phyloP scores from a whole-genome alignment of 2,113 vertebrate genomes.

The Oreochromis spilurus region DNA sequence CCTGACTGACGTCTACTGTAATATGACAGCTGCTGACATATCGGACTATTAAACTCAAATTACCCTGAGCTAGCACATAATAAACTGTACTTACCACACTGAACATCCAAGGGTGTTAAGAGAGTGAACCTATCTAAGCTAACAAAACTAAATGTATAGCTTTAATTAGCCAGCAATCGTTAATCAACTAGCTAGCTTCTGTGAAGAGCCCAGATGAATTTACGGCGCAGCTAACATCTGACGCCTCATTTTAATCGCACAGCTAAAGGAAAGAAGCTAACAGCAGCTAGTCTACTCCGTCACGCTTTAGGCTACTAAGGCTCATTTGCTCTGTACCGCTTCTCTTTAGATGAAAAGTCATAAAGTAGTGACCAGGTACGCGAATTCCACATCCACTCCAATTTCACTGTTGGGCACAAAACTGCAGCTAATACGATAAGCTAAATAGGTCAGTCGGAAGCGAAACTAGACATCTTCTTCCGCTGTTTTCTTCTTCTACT shows the following conservation, averaged over 20 bases:
- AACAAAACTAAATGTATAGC: background rate
- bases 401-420: background rate
- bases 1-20: background rate
- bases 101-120: conserved; percentile 45
- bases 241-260: conserved; percentile 21
- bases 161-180: background rate
- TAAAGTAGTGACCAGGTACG: background rate
- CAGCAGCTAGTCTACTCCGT: background rate
- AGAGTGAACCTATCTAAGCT: background rate
- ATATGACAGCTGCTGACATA: background rate
- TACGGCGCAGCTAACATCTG: background rate
- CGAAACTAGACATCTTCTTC: conserved; percentile 37
- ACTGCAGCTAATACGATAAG: conserved; percentile 14
- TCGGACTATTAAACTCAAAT: background rate
- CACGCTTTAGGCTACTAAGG: background rate
- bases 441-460: conserved; percentile 60
- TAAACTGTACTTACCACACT: conserved; percentile 41
- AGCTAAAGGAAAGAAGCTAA: conserved; percentile 39
- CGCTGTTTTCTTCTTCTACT: conserved; percentile 37
- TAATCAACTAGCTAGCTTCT: background rate
- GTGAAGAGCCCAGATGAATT: background rate
- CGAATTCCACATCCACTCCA: background rate
- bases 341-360: background rate
- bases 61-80: background rate
- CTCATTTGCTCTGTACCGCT: background rate